These are phyloP conservation scores for Oreohelix idahoensis DNA, from an alignment of 1,140 invertebrate species.

Conservation along the genomic window DNA sequence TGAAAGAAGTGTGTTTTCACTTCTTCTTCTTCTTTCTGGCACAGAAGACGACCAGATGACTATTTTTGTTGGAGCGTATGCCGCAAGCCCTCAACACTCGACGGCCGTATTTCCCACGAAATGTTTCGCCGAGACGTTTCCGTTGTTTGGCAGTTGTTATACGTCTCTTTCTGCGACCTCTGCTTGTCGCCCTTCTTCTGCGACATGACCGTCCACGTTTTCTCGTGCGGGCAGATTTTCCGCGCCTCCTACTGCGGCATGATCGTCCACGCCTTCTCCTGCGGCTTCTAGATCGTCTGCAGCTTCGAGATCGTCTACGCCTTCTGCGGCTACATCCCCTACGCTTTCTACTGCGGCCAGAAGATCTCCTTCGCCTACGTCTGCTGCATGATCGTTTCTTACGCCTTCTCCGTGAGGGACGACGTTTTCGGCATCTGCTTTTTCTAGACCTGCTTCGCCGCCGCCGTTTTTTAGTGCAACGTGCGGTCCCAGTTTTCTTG, in stretches of 20 bases:
- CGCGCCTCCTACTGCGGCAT: background rate
- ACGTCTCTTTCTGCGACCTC: no score
- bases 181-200: background rate
- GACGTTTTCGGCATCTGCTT: background rate
- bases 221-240: no score
- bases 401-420: background rate
- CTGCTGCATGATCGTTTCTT: background rate
- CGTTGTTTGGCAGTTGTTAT: no score
- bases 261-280: background rate
- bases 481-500: background rate
- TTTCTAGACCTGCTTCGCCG: background rate
- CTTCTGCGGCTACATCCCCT: background rate
- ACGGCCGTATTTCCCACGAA: background rate
- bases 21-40: background rate
- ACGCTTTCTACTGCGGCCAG: background rate
- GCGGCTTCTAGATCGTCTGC: no score
- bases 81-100: background rate
- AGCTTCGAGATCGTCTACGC: background rate
- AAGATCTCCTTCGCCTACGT: background rate
- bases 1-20: no score
- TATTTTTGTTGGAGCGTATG: background rate
- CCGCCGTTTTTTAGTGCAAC: background rate
- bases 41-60: conserved; percentile 25
- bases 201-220: background rate
- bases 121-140: background rate